phyloP scores from a whole-genome alignment of 2,113 vertebrate genomes.

The Eidolon helvum region DNA sequence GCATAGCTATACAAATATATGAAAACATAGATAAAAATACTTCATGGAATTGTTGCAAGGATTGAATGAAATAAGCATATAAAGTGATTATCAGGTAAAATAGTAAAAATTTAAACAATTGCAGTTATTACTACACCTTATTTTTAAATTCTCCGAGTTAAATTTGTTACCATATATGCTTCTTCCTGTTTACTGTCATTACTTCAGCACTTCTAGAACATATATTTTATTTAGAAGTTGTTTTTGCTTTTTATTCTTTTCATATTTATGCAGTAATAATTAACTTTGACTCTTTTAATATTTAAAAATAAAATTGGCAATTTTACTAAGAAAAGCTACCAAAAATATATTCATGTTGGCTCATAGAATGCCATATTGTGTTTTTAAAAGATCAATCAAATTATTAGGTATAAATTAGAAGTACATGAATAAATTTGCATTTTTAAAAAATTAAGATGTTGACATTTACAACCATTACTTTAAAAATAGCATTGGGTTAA shows the following conservation, averaged over 20 bases:
- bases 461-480: not conserved
- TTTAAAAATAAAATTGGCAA: not conserved
- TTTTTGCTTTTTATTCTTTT: not conserved
- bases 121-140: not conserved
- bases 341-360: not conserved
- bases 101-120: not conserved
- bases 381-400: not conserved
- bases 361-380: not conserved
- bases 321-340: not conserved
- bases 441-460: not conserved
- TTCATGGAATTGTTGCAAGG: not conserved
- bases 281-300: not conserved
- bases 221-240: not conserved
- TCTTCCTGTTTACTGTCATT: not conserved
- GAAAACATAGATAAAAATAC: not conserved
- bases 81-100: not conserved
- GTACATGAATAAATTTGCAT: not conserved
- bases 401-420: not conserved
- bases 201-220: not conserved
- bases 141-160: not conserved
- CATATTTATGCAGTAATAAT: not conserved
- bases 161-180: not conserved
- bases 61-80: not conserved
- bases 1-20: not conserved
- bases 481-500: not conserved